Evolutionary conservation across 2,113 vertebrate species (phyloP), one percentile per base, ranked within the genome.

Genomic region (Podarcis muralis): DNA sequence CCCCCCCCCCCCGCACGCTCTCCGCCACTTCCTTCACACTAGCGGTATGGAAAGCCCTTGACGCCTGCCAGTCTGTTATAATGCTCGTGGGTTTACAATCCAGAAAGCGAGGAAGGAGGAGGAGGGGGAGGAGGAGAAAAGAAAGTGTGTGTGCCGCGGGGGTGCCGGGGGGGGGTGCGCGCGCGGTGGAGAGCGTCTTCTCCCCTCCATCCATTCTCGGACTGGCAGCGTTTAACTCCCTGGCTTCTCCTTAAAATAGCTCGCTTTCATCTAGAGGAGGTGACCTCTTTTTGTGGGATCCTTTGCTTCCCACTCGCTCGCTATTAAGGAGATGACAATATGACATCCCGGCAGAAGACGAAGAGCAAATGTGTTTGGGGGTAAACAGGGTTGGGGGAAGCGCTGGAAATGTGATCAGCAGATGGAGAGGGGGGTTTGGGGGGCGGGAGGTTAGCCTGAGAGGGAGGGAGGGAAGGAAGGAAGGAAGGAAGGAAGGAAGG

Each of bases 31-130:
- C 96, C 95, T 96, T 96, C 94, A 79, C 95, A 90, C 91, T 86
- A 88, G 95, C 89, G 92, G 92, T 90, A 92, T 91, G 95, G 96
- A 94, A 94, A 97, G 92, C 93, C 94, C 91, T 92, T 90, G 97
- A 97, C 96, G 96, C 97, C 97, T 96, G 96, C 85, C 87, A 96
- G 97, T 97, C 97, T 98, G 96, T 94, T 93, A 91, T 43, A 89
- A 82, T 71, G 84, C 92, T 88, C 79, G 94, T 90, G 95, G 91
- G 90, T 95, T 95, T 95, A 93, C 94, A 92, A 94, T 91, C 91
- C 90, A 88, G 86, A 96, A 95, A 87, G 95, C 88, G 16, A 65
- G 71, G 71, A 13, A 25, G 84, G 4, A 20, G 4, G 13, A 25
- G 32, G 25, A 18, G 12, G n/a, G 13, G n/a, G 18, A 30, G 30